Evolutionary conservation across 2,113 vertebrate genomes (phyloP), one percentile per base, ranked within the genome.

Genomic region (Mola mola): DNA sequence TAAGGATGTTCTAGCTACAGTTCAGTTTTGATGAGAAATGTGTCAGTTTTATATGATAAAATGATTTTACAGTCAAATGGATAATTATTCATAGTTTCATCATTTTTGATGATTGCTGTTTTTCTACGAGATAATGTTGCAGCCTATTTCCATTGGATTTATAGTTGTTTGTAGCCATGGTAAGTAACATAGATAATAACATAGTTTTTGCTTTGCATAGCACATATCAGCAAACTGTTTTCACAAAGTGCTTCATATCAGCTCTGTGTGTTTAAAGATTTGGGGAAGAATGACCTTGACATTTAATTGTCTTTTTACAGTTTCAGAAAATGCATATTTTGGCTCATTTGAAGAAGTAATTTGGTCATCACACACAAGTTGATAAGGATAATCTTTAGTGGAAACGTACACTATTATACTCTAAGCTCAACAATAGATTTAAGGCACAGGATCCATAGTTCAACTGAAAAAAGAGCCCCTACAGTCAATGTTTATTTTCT

Each of bases 171-270:
- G 9, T n/a, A n/a, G n/a, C n/a, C 7, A 21, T 60, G 87, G 89
- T 88, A 88, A 88, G 87, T 88, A 79, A 55, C 67, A 4, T 69
- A 51, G 46, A 68, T 21, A 59, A 59, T 66, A 76, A 74, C 64
- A 36, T 61, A 46, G 66, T 56, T 17, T 52, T 59, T 63, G 58
- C 74, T 87, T 86, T 71, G 74, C 75, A 3, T 9, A 62, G 51
- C 38, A 56, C 17, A 16, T 48, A 53, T 57, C 38, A 65, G 71
- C 34, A 66, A 37, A 40, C 40, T 52, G 47, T 71, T 75, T 83
- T 60, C 38, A 66, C 72, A 79, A 82, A 79, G 77, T 53, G 42
- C 55, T 57, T 81, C 53, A 26, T 64, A 43, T 78, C 62, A 31
- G 61, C 13, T 68, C 15, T 75, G 67, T 83, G 80, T 69, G 66